phyloP scores from a whole-genome alignment of 2,113 vertebrate species.

The Hystrix brachyura region DNA sequence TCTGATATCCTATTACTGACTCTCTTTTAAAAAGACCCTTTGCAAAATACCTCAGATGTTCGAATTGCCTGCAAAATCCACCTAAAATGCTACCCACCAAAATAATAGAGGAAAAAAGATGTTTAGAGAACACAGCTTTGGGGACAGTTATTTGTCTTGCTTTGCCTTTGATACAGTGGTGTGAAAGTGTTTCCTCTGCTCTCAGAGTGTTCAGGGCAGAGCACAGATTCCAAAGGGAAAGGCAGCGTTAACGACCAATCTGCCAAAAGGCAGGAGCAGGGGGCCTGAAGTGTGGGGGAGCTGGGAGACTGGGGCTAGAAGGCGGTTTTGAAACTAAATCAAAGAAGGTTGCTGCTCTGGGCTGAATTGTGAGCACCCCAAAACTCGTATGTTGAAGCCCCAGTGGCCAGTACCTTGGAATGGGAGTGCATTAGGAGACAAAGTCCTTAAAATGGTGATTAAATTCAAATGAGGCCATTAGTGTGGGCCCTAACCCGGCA shows the following conservation, averaged over 20 bases:
- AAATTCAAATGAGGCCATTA: neutral
- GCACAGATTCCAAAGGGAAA: neutral
- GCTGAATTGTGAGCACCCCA: too few species aligned
- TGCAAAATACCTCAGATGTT: neutral
- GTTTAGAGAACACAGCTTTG: neutral
- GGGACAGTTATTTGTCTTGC: neutral
- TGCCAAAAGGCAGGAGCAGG: neutral
- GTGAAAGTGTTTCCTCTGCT: neutral
- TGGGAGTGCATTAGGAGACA: neutral
- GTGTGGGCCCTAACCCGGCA: neutral
- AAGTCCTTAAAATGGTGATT: neutral
- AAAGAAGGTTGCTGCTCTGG: neutral
- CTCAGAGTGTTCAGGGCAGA: neutral
- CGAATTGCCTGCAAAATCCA: neutral
- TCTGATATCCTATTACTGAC: neutral
- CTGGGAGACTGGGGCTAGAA: neutral
- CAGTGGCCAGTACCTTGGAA: neutral
- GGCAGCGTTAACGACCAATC: neutral
- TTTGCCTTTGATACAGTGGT: neutral
- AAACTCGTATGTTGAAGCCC: neutral
- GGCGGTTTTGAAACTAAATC: neutral
- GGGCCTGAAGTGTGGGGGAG: neutral
- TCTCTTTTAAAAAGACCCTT: neutral
- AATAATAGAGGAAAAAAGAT: neutral
- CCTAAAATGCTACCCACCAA: neutral